Evolutionary conservation across 2,797 vertebrate genomes (phyloP), one percentile per base, ranked within the genome.

Genomic region (Zenarchopterus dispar): DNA sequence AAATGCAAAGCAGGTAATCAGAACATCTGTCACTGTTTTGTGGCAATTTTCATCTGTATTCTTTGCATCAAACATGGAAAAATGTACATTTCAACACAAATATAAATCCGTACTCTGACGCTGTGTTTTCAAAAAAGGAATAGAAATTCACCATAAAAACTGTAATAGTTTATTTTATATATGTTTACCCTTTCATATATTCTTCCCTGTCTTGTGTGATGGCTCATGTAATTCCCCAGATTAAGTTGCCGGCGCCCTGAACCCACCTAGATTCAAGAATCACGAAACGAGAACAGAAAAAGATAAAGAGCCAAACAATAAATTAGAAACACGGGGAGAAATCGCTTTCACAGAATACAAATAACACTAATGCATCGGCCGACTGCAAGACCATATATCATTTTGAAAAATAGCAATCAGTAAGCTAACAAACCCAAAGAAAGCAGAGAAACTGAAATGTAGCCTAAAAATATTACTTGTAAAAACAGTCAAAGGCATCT

Each of bases 1-100:
- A 73, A 85, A 85, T 68, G 65, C 59, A 75, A 90, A 81, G 77
- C 50, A 62, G 24, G 39, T 78, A 67, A 84, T 85, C 82, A 83
- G 77, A 75, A 63, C 52, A 62, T 79, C 73, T 65, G 50, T 67
- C 10, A 10, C 47, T 72, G 52, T 61, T 67, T 77, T 68, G 19
- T 16, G 4, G 11, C 8, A 22, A 26, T 62, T 73, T 66, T 53
- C 16, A 65, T 51, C n/a, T 13, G 1, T 59, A 26, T 51, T 64
- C 45, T 55, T 43, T 41, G n/a, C 52, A 78, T 75, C 22, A 56
- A 21, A 28, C 28, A 41, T 9, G 5, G 7, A 31, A 54, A 73
- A 73, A 45, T 5, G 21, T 10, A 39, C 17, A 36, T 68, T 70
- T 60, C 46, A 63, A 69, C 21, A 70, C 58, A 10, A 60, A 75